Conservation (phyloP, 2,113 vertebrate genomes). For the Aegotheles bennettii region DNA sequence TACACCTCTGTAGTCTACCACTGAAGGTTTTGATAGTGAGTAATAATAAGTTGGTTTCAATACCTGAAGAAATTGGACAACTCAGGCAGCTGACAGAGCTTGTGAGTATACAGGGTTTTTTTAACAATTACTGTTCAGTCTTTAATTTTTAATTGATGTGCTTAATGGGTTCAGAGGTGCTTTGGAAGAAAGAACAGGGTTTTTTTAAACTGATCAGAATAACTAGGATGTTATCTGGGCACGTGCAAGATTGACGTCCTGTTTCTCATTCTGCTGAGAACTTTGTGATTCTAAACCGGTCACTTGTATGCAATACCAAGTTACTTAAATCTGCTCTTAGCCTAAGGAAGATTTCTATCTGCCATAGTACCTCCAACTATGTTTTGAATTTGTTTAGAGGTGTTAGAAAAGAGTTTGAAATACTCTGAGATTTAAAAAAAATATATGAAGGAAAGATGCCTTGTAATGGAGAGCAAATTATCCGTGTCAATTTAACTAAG, state of each 20-base stretch:
- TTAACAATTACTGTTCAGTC: not conserved
- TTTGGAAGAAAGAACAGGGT: not conserved
- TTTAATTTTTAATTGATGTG: not conserved
- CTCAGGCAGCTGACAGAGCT: slow-evolving; percentile 91
- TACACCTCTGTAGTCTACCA: slow-evolving; percentile 87
- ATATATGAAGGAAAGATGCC: not conserved
- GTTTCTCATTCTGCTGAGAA: not conserved
- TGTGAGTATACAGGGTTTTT: slow-evolving; percentile 75
- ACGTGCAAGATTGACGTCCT: not conserved
- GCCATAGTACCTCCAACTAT: not conserved
- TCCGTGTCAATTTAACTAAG: not conserved
- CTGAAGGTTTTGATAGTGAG: slow-evolving; percentile 94
- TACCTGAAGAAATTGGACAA: slow-evolving; percentile 91
- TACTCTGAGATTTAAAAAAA: not conserved
- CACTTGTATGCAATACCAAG: not conserved
- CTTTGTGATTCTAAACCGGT: not conserved
- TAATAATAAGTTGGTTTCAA: slow-evolving; percentile 94
- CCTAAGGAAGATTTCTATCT: not conserved
- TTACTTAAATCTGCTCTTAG: not conserved
- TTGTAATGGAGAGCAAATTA: not conserved
- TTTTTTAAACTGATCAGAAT: not conserved
- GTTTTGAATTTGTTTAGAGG: not conserved
- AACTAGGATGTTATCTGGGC: not conserved
- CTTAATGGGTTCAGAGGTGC: not conserved
- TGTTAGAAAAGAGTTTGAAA: not conserved